A percentile compares a stretch with the other conserved stretches of the same genome.
These are phyloP conservation scores for Mermis nigrescens DNA, from an alignment of 2,888 invertebrate species.

Conservation along the genomic window DNA sequence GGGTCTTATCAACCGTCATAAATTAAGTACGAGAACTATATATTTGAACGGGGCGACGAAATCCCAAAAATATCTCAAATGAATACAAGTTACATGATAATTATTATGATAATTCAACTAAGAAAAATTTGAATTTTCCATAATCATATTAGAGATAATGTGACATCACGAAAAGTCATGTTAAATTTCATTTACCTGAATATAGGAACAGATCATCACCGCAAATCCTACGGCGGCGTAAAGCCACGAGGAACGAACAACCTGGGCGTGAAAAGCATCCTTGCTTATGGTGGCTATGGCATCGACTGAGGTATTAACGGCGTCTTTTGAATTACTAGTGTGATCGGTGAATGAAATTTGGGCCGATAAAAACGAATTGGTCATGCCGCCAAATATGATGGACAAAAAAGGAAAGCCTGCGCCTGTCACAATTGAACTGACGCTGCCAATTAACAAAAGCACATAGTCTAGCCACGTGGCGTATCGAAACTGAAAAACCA, in stretches of 20 bases:
- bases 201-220: slow-evolving; percentile 37
- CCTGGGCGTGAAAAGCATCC: slow-evolving; percentile 5
- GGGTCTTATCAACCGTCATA: no score
- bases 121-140: no score
- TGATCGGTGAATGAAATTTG: not conserved
- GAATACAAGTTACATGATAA: no score
- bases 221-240: slow-evolving; percentile 38
- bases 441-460: slow-evolving; percentile 20
- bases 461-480: slow-evolving; percentile 18
- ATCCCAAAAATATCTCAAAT: no score
- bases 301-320: not conserved
- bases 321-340: not conserved
- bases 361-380: slow-evolving; percentile 15
- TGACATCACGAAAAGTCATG: no score
- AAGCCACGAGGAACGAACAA: slow-evolving; percentile 25
- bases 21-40: no score
- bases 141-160: no score
- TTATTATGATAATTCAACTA: no score
- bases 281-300: not conserved
- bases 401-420: slow-evolving; percentile 23
- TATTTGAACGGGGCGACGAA: no score
- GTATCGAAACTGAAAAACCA: slow-evolving; percentile 21
- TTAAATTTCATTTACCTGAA: slow-evolving; percentile 36
- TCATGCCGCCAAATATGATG: slow-evolving; percentile 22
- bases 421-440: slow-evolving; percentile 22